phyloP scores from a whole-genome alignment of 2,888 invertebrate species.

The Nemotelus pantherinus region DNA sequence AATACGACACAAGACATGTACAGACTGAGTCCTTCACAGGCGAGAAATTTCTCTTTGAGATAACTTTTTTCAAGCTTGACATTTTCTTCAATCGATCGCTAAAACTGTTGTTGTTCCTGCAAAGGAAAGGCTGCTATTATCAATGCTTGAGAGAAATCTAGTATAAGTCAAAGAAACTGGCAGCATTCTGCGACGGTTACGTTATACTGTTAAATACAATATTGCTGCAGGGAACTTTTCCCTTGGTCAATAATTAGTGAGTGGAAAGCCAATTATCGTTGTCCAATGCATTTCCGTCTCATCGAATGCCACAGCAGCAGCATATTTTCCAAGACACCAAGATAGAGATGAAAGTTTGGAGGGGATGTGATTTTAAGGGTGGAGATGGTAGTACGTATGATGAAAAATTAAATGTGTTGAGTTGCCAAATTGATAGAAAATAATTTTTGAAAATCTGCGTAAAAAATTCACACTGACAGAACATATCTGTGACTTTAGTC shows the following conservation, averaged over 20 bases:
- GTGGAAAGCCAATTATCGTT: constrained; percentile 51
- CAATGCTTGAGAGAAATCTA: neutral
- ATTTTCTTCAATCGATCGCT: constrained; percentile 23
- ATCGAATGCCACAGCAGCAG: constrained; percentile 48
- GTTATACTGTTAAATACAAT: constrained; percentile 10
- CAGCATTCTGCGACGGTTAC: constrained; percentile 12
- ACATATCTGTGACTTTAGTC: no score
- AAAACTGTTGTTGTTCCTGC: neutral
- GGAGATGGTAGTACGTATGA: no score
- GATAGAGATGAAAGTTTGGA: constrained; percentile 8
- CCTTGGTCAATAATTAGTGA: constrained; percentile 49
- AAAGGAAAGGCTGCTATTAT: no score
- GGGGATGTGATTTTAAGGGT: no score
- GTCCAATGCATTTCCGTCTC: constrained; percentile 50
- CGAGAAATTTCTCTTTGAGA: constrained; percentile 19
- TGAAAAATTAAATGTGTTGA: no score
- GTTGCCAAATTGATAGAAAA: no score
- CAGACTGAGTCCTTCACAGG: neutral
- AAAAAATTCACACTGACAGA: no score
- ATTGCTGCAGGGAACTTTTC: constrained; percentile 13
- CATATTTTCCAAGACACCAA: constrained; percentile 45
- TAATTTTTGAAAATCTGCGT: no score
- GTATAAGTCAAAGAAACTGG: neutral
- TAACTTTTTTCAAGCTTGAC: neutral
- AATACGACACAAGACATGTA: neutral